Evolutionary conservation across 2,888 invertebrate genomes (phyloP).

Genomic region (Leptura quadrifasciata): DNA sequence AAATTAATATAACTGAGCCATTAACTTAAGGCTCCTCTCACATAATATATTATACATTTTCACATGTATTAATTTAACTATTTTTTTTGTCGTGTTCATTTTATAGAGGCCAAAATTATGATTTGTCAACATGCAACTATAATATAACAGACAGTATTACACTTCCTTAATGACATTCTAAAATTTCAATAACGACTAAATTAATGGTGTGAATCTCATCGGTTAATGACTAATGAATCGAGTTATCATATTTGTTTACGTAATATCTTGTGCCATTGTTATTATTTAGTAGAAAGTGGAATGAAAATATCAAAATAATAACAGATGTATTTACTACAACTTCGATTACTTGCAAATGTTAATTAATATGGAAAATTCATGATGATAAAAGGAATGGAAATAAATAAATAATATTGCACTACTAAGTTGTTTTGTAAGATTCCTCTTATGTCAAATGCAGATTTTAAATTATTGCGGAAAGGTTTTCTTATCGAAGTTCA

Average conservation of each 20-base stretch:
- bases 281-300: not conserved
- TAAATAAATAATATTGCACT: constrained; percentile 21
- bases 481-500: not conserved
- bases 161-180: no score
- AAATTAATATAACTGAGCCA: no score
- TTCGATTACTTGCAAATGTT: not conserved
- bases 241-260: not conserved
- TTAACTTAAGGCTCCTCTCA: no score
- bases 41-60: no score
- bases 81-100: no score
- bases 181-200: no score
- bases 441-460: not conserved
- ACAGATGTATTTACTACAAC: not conserved
- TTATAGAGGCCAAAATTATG: no score
- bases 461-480: constrained; percentile 8
- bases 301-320: not conserved
- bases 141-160: no score
- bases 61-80: no score
- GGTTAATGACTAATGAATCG: not conserved
- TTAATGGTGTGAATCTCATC: not conserved
- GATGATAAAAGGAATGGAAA: not conserved
- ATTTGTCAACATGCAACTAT: no score
- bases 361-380: constrained; percentile 25
- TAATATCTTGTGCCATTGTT: not conserved
- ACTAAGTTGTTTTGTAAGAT: constrained; percentile 27